Percentiles rank a stretch among this genome's conserved stretches.
Conservation (phyloP, 2,113 vertebrate species). For the Zonotrichia leucophrys region DNA sequence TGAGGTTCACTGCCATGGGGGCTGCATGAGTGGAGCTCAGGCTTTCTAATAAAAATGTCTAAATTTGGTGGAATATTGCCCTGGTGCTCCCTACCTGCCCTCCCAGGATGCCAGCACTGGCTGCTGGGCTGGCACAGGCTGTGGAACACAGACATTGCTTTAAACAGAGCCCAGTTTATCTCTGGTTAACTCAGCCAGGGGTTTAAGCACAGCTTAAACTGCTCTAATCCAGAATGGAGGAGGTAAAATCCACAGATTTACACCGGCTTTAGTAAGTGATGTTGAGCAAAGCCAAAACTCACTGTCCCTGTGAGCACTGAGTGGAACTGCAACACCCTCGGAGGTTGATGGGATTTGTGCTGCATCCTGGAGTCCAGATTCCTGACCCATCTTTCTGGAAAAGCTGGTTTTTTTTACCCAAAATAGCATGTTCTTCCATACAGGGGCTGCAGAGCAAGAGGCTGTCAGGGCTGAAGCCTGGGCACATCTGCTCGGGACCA, state of each 20-base stretch:
- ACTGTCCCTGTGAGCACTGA: background rate
- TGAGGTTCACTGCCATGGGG: background rate
- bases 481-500: background rate
- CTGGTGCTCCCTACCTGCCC: background rate
- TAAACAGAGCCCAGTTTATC: slow-evolving; percentile 3
- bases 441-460: background rate
- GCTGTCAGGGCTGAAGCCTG: background rate
- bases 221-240: background rate
- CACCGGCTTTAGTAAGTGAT: background rate
- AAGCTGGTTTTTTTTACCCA: background rate
- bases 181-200: slow-evolving; percentile 3
- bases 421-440: rapidly evolving
- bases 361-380: background rate
- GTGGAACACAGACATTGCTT: background rate
- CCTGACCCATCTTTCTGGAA: background rate
- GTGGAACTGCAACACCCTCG: background rate
- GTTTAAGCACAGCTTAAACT: background rate
- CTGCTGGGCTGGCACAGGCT: rapidly evolving
- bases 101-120: background rate
- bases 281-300: background rate
- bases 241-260: background rate
- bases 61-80: background rate
- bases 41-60: background rate
- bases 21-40: rapidly evolving
- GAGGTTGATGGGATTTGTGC: background rate